Evolutionary conservation across 2,888 invertebrate species (phyloP).

Genomic region (Tiliacea citrago): DNA sequence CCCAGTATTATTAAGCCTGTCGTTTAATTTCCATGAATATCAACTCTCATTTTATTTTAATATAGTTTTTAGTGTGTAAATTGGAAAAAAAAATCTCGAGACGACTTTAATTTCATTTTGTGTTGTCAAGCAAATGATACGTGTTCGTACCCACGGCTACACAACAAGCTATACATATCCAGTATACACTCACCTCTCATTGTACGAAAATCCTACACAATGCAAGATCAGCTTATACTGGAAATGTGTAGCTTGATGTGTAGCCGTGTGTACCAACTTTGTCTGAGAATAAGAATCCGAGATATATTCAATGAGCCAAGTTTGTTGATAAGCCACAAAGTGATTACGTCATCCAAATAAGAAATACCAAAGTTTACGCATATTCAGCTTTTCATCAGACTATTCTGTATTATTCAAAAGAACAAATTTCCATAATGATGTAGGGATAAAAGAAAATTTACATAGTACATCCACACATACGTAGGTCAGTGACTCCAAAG

Average conservation of each 20-base stretch:
- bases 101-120: slow-evolving; percentile 16
- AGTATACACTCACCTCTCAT: too few species aligned
- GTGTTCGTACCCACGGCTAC: too few species aligned
- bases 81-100: neutral
- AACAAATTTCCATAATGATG: slow-evolving; percentile 57
- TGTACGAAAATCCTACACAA: too few species aligned
- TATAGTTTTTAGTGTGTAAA: neutral
- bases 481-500: slow-evolving; percentile 12
- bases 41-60: neutral
- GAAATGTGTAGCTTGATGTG: too few species aligned
- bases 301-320: slow-evolving; percentile 53
- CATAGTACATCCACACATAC: slow-evolving; percentile 29
- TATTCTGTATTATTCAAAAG: slow-evolving; percentile 59
- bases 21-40: neutral
- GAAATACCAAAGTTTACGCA: slow-evolving; percentile 56
- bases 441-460: slow-evolving; percentile 34
- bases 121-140: slow-evolving; percentile 29
- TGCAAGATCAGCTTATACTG: too few species aligned
- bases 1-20: too few species aligned
- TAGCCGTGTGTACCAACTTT: too few species aligned
- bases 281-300: slow-evolving; percentile 25
- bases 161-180: too few species aligned
- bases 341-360: slow-evolving; percentile 61
- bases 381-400: slow-evolving; percentile 53
- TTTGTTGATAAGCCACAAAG: slow-evolving; percentile 44